These are phyloP conservation scores for Zosterops borbonicus DNA, from an alignment of 2,113 vertebrate genomes.

Conservation along the genomic window DNA sequence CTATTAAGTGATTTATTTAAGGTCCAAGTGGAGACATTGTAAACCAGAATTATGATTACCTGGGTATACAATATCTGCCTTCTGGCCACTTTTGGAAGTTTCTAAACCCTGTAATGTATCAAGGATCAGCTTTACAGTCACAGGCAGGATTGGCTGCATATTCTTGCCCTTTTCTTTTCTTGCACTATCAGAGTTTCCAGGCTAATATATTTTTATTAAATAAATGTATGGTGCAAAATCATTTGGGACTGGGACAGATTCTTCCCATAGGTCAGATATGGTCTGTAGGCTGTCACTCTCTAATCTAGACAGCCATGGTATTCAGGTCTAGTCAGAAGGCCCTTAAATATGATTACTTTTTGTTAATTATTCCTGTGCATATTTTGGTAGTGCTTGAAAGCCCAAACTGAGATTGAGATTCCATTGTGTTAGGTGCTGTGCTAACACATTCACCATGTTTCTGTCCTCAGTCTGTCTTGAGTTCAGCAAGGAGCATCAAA, in stretches of 20 bases:
- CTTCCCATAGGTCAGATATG: background rate
- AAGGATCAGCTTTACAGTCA: background rate
- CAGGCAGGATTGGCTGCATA: background rate
- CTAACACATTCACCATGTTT: fast-evolving
- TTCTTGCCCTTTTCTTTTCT: background rate
- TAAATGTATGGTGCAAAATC: background rate
- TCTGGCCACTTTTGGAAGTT: background rate
- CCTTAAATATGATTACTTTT: background rate
- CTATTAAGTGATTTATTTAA: background rate
- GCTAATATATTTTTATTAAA: background rate
- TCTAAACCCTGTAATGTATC: background rate
- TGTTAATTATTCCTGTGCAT: background rate
- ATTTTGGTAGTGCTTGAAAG: background rate
- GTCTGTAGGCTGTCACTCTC: background rate
- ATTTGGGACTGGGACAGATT: background rate
- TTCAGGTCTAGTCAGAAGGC: background rate
- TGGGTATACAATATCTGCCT: background rate
- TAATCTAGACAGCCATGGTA: background rate
- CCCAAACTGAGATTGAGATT: background rate
- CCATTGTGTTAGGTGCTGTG: background rate
- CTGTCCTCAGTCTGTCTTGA: background rate
- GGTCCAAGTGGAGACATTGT: background rate
- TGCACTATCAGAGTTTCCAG: background rate
- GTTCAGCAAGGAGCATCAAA: background rate
- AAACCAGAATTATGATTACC: background rate